Percentiles rank a stretch among this genome's conserved stretches.
phyloP scores from a whole-genome alignment of 2,113 vertebrate species.

The Notothenia rossii region DNA sequence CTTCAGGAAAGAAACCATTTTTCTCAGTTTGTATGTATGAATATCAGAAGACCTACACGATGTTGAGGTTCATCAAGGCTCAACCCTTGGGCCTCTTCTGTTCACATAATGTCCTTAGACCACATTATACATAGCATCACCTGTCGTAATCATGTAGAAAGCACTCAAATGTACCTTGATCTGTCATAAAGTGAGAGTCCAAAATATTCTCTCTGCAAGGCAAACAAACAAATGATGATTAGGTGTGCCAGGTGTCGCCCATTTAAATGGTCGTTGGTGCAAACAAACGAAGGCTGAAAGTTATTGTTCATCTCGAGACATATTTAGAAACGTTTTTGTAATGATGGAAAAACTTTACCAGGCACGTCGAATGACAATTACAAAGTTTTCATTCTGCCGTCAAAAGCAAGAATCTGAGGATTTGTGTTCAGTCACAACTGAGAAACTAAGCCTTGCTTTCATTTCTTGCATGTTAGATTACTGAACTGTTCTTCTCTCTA shows the following conservation, averaged over 20 bases:
- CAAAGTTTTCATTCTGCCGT: background rate
- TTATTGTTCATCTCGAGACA: background rate
- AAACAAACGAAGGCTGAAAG: background rate
- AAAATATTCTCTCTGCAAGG: background rate
- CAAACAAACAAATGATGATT: background rate
- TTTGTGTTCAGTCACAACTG: background rate
- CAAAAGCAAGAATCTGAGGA: background rate
- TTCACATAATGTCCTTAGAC: background rate
- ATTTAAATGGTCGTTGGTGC: background rate
- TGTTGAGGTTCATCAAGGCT: background rate
- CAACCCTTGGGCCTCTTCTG: background rate
- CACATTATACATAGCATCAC: background rate
- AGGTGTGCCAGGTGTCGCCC: too few species aligned
- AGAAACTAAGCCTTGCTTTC: background rate
- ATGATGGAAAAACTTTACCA: background rate
- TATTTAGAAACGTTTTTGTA: background rate
- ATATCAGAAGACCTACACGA: background rate
- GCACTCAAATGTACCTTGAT: background rate
- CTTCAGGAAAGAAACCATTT: background rate
- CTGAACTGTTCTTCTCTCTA: background rate
- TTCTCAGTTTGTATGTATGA: background rate
- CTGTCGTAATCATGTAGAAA: background rate
- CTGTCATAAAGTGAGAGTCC: background rate
- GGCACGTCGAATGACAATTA: background rate
- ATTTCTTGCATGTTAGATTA: background rate